Conservation (phyloP, 2,797 vertebrate genomes). For the Botia kubotai region DNA sequence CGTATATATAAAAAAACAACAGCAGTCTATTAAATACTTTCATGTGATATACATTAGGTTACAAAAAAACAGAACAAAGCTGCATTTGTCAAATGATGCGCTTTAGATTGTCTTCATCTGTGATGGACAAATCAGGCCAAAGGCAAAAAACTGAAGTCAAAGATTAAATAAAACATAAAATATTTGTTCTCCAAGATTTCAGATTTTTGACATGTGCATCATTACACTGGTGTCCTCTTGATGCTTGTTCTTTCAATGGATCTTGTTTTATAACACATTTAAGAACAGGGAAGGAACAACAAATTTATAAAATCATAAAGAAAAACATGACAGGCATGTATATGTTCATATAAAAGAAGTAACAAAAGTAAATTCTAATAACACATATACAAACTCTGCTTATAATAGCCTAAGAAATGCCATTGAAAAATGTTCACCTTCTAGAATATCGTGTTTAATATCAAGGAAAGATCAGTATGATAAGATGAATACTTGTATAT, state of each 20-base stretch:
- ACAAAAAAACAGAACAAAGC: conserved; percentile 21
- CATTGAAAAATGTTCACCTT: conserved; percentile 9
- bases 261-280: conserved; percentile 7
- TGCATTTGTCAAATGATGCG: background rate
- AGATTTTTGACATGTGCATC: conserved; percentile 4
- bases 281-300: background rate
- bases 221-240: background rate
- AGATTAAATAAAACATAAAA: background rate
- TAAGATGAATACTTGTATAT: background rate
- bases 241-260: background rate
- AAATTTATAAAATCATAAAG: background rate
- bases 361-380: conserved; percentile 30
- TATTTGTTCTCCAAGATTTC: background rate
- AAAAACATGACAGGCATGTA: conserved; percentile 6
- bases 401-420: conserved; percentile 16
- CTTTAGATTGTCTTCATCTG: conserved; percentile 20
- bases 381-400: conserved; percentile 35
- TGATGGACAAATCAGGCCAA: conserved; percentile 13
- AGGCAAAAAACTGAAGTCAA: conserved; percentile 15
- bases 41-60: conserved; percentile 49
- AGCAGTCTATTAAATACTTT: conserved; percentile 65
- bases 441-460: background rate
- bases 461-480: background rate
- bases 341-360: conserved; percentile 21
- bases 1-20: conserved; percentile 69